phyloP scores from a whole-genome alignment of 2,797 vertebrate genomes.

The Amniataba percoides region DNA sequence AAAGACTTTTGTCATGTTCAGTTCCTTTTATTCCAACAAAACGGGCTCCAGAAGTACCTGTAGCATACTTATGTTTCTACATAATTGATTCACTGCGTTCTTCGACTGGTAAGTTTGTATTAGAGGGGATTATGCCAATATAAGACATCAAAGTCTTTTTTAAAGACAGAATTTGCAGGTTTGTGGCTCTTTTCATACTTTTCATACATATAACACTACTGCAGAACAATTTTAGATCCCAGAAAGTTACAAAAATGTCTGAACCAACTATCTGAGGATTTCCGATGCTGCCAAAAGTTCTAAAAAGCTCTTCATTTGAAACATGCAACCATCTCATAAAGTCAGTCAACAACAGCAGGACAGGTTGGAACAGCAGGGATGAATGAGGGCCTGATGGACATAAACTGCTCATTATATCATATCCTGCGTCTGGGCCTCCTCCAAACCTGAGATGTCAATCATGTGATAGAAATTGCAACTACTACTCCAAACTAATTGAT shows the following conservation, averaged over 20 bases:
- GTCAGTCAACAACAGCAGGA: conserved; percentile 7
- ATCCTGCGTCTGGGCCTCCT: background rate
- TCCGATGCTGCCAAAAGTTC: background rate
- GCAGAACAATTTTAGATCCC: background rate
- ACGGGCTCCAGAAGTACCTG: too few relatives aligned
- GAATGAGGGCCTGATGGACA: conserved; percentile 9
- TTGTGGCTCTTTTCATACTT: background rate
- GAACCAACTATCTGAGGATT: background rate
- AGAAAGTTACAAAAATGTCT: background rate
- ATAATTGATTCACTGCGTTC: too few relatives aligned
- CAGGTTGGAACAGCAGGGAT: conserved; percentile 2
- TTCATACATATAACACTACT: background rate
- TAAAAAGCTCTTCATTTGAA: conserved; percentile 1
- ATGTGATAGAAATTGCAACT: background rate
- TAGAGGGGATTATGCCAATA: too few relatives aligned
- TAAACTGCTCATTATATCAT: background rate
- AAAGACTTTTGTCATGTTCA: too few relatives aligned
- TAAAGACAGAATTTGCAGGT: too few relatives aligned
- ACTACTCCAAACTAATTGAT: conserved; percentile 10
- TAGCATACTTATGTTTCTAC: too few relatives aligned
- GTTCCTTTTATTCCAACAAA: too few relatives aligned
- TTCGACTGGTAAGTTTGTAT: too few relatives aligned
- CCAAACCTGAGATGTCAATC: conserved; percentile 27
- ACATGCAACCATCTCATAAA: background rate
- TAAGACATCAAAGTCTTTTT: too few relatives aligned